Percentiles rank a stretch among this genome's conserved stretches.
Evolutionary conservation across 2,888 invertebrate genomes (phyloP).

Genomic region (Melinaea marsaeus): DNA sequence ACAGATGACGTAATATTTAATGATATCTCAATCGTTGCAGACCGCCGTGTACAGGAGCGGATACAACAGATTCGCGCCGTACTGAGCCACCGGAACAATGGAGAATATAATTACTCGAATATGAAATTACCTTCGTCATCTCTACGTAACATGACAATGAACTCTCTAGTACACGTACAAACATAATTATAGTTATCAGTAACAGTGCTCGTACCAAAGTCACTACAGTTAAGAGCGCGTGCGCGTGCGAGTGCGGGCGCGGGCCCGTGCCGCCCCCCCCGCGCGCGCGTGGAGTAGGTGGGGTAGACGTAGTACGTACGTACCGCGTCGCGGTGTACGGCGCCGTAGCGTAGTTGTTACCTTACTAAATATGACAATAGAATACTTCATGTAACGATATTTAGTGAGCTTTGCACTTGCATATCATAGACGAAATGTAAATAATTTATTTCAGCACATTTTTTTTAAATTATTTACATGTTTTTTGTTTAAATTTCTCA

Average conservation of each 20-base stretch:
- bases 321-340: conserved; percentile 43
- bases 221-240: conserved; percentile 65
- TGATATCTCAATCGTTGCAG: conserved; percentile 67
- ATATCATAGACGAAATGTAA: conserved; percentile 73
- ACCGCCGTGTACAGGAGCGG: conserved; percentile 95
- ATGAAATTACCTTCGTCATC: conserved; percentile 64
- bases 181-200: conserved; percentile 67
- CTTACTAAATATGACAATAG: conserved; percentile 45
- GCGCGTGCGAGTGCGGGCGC: conserved; percentile 74
- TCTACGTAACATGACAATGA: conserved; percentile 74
- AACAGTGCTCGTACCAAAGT: conserved; percentile 59
- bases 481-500: conserved; percentile 24
- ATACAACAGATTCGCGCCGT: conserved; percentile 96
- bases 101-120: conserved; percentile 69
- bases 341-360: conserved; percentile 60
- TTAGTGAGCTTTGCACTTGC: conserved; percentile 79
- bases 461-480: conserved; percentile 39
- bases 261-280: conserved; percentile 16
- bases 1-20: too few species aligned
- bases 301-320: conserved; percentile 49
- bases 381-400: conserved; percentile 54
- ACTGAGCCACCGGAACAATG: conserved; percentile 79
- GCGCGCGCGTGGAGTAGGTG: conserved; percentile 69
- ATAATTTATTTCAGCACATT: conserved; percentile 57
- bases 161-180: conserved; percentile 78